Conservation (phyloP, 2,113 vertebrate species). For the Perca fluviatilis region DNA sequence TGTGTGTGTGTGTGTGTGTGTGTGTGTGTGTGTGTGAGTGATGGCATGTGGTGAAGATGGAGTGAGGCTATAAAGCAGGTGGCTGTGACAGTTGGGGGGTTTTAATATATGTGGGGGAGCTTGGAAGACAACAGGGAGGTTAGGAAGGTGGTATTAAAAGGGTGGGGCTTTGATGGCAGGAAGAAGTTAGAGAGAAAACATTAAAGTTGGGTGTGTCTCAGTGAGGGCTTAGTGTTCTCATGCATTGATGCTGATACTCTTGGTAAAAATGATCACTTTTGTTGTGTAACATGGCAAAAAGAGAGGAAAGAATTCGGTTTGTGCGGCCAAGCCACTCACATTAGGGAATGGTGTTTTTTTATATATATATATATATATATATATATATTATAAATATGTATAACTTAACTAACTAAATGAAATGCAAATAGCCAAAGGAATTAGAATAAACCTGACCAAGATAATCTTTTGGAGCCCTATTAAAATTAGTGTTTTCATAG, state of each 20-base stretch:
- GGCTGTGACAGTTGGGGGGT: slow-evolving; percentile 65
- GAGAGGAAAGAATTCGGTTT: not conserved
- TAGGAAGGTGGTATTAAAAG: slow-evolving; percentile 38
- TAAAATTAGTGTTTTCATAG: slow-evolving; percentile 10
- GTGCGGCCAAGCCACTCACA: not conserved
- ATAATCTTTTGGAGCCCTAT: not conserved
- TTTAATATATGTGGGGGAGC: slow-evolving; percentile 61
- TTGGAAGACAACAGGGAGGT: slow-evolving; percentile 42
- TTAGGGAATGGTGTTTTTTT: slow-evolving; percentile 2
- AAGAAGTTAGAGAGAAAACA: slow-evolving; percentile 18
- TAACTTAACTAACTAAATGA: slow-evolving; percentile 15
- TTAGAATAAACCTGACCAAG: not conserved
- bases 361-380: not conserved
- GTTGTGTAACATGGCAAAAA: not conserved
- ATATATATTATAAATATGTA: slow-evolving; percentile 28
- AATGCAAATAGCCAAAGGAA: slow-evolving; percentile 22
- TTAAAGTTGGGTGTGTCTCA: slow-evolving; percentile 10
- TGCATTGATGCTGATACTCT: not conserved
- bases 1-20: not conserved
- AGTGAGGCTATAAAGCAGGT: slow-evolving; percentile 67
- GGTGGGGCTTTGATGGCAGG: slow-evolving; percentile 22
- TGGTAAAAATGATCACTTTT: slow-evolving; percentile 17
- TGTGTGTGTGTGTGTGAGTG: not conserved
- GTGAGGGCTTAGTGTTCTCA: not conserved
- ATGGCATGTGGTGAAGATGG: slow-evolving; percentile 63